Evolutionary conservation across 2,113 vertebrate genomes (phyloP).

Genomic region (Rutilus rutilus): DNA sequence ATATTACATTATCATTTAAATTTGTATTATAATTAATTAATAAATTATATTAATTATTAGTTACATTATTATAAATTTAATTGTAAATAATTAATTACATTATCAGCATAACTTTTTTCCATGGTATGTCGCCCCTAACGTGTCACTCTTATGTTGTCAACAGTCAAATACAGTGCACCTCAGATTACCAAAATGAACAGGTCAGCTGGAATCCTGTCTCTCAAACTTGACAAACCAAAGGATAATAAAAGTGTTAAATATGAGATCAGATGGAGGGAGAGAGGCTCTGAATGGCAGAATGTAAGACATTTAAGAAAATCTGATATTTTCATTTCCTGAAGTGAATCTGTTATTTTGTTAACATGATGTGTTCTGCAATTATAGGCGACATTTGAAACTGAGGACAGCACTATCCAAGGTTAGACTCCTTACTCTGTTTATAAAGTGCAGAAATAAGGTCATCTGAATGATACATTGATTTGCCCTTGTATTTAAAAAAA

Average conservation of each 20-base stretch:
- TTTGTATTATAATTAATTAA: no score
- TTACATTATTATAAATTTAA: no score
- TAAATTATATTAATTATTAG: no score
- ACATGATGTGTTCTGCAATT: conserved; percentile 32
- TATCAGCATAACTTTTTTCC: background rate
- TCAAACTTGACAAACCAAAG: conserved; percentile 25
- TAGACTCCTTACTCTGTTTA: conserved; percentile 37
- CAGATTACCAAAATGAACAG: conserved; percentile 15
- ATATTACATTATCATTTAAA: no score
- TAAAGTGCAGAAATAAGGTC: background rate
- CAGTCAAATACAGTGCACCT: conserved; percentile 55
- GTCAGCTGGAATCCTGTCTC: conserved; percentile 7
- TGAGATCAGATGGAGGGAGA: conserved; percentile 51
- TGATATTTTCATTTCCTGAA: background rate
- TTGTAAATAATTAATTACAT: no score
- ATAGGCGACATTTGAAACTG: conserved; percentile 51
- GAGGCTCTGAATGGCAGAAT: conserved; percentile 39
- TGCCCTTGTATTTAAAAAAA: background rate
- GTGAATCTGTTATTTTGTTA: background rate
- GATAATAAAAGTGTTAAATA: conserved; percentile 41
- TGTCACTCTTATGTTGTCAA: background rate
- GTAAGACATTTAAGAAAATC: conserved; percentile 22
- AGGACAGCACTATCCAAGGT: conserved; percentile 39
- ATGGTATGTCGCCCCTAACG: background rate
- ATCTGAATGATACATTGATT: background rate